phyloP scores from a whole-genome alignment of 1,140 invertebrate genomes.

The Drosophila kanapiae region DNA sequence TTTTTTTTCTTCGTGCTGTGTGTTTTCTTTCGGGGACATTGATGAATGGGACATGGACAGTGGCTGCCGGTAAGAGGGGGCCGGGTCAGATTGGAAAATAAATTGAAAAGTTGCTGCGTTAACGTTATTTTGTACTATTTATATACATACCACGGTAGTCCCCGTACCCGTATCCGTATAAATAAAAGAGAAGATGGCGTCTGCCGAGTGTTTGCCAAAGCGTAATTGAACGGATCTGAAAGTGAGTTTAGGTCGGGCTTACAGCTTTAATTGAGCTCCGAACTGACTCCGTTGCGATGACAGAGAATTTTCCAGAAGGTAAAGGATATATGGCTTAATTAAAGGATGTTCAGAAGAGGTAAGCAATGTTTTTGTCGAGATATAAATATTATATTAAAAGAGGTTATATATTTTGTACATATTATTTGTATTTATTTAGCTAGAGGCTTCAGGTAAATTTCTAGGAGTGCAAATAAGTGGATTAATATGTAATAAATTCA shows the following conservation, averaged over 20 bases:
- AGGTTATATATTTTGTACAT: not conserved
- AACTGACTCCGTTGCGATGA: conserved; percentile 11
- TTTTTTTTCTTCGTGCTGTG: conserved; percentile 13
- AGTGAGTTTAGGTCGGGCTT: conserved; percentile 42
- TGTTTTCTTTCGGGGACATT: conserved; percentile 54
- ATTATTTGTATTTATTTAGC: too few relatives aligned
- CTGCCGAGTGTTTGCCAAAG: conserved; percentile 48
- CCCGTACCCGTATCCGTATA: conserved; percentile 17
- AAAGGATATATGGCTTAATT: conserved; percentile 5
- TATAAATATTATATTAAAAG: not conserved
- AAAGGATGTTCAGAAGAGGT: not conserved
- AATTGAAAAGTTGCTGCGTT: conserved; percentile 54
- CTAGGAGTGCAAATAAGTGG: too few relatives aligned
- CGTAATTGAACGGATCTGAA: conserved; percentile 47
- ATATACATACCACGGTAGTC: conserved; percentile 19
- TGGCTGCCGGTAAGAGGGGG: conserved; percentile 9
- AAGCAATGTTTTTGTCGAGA: not conserved
- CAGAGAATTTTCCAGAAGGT: not conserved
- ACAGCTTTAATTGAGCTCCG: conserved; percentile 36
- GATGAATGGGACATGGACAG: conserved; percentile 62
- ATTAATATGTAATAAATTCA: not conserved
- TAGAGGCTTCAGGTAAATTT: too few relatives aligned
- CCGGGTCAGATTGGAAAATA: conserved; percentile 51
- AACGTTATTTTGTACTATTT: conserved; percentile 53
- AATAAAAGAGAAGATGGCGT: conserved; percentile 48